phyloP scores from a whole-genome alignment of 1,140 invertebrate genomes.

The Atopsyche davidsoni region DNA sequence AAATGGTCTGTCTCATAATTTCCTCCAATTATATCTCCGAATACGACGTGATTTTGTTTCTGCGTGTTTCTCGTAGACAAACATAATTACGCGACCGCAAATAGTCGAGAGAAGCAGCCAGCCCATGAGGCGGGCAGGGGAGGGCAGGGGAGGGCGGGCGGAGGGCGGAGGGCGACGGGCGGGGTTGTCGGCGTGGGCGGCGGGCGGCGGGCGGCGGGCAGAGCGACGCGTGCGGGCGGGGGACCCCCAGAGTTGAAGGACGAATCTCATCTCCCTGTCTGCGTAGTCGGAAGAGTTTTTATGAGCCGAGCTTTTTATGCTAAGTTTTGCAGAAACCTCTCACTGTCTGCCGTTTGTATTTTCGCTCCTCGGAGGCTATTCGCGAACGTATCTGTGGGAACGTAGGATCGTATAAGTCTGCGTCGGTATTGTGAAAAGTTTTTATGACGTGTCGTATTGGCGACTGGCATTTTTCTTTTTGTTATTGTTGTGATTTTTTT shows the following conservation, averaged over 20 bases:
- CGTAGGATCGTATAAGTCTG: too few relatives aligned
- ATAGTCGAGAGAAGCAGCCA: constrained; percentile 15
- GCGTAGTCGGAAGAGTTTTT: constrained; percentile 29
- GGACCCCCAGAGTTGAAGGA: constrained; percentile 27
- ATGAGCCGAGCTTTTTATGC: constrained; percentile 16
- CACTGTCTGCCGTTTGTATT: constrained; percentile 11
- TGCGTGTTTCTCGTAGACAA: constrained; percentile 27
- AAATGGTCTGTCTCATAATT: constrained; percentile 11
- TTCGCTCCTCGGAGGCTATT: too few relatives aligned
- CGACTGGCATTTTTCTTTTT: too few relatives aligned
- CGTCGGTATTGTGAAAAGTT: too few relatives aligned
- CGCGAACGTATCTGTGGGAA: too few relatives aligned
- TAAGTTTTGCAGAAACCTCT: constrained; percentile 14
- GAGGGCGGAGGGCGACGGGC: constrained; percentile 46
- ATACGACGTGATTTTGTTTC: constrained; percentile 27
- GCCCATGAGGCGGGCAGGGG: constrained; percentile 20
- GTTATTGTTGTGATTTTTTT: too few relatives aligned
- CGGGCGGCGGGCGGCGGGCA: constrained; percentile 44
- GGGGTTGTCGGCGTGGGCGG: constrained; percentile 43
- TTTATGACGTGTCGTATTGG: too few relatives aligned
- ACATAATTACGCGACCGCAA: constrained; percentile 30
- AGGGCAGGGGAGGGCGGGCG: constrained; percentile 38
- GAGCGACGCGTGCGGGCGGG: not conserved
- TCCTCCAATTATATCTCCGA: constrained; percentile 21
- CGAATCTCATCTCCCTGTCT: constrained; percentile 29